phyloP scores from a whole-genome alignment of 2,888 invertebrate genomes.

The Tiliacea aurago region DNA sequence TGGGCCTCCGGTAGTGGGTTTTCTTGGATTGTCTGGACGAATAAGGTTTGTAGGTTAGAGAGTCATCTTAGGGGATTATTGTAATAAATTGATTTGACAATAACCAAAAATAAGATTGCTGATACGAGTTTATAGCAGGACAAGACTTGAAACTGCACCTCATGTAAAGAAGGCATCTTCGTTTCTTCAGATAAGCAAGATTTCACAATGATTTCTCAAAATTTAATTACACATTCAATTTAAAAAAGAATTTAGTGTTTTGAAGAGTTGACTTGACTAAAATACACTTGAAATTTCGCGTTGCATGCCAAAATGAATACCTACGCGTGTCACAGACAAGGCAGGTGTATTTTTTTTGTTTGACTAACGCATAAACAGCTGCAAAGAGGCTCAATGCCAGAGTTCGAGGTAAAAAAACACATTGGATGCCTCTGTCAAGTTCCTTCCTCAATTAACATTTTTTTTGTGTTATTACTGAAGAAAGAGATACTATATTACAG shows the following conservation, averaged over 20 bases:
- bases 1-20: constrained; percentile 71
- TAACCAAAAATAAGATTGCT: neutral
- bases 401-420: constrained; percentile 48
- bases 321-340: constrained; percentile 58
- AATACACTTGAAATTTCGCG: constrained; percentile 64
- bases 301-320: constrained; percentile 69
- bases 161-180: constrained; percentile 30
- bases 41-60: neutral
- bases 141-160: constrained; percentile 24
- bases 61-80: neutral
- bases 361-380: constrained; percentile 47
- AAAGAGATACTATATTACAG: neutral
- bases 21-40: constrained; percentile 80
- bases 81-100: neutral
- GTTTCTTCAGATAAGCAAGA: constrained; percentile 40
- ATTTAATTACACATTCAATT: constrained; percentile 56
- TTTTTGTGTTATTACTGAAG: neutral
- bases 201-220: constrained; percentile 63
- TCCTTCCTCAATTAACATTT: neutral
- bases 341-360: constrained; percentile 67
- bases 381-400: constrained; percentile 45
- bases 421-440: constrained; percentile 28
- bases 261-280: constrained; percentile 53
- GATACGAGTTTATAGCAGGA: neutral
- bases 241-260: constrained; percentile 51